phyloP scores from a whole-genome alignment of 2,113 vertebrate genomes.

The Parus major region DNA sequence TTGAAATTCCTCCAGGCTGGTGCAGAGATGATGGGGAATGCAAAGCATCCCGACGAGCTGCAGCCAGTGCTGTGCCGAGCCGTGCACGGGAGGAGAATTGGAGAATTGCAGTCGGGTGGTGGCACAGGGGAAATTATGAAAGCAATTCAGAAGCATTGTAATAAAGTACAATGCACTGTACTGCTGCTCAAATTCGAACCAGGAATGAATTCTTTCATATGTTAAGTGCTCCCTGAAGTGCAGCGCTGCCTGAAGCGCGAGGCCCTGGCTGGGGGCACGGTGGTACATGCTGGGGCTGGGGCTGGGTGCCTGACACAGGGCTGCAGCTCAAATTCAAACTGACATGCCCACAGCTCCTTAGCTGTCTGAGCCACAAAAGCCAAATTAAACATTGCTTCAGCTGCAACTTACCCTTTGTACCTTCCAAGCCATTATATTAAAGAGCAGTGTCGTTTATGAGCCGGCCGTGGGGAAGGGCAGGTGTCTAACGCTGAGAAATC shows the following conservation, averaged over 20 bases:
- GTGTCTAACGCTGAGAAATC: constrained; percentile 41
- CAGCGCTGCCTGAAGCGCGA: not conserved
- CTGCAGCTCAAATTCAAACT: not conserved
- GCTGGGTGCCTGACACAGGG: not conserved
- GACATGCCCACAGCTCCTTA: not conserved
- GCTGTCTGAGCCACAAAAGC: constrained; percentile 35
- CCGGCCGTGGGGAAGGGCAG: constrained; percentile 25
- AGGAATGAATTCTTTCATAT: constrained; percentile 56
- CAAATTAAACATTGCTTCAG: constrained; percentile 65
- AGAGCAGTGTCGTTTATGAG: constrained; percentile 40
- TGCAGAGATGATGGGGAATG: not conserved
- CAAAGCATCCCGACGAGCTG: not conserved
- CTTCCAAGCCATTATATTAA: constrained; percentile 49
- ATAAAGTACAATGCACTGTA: constrained; percentile 42
- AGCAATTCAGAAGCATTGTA: constrained; percentile 62
- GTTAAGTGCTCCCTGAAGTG: constrained; percentile 47
- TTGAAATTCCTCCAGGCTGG: not conserved
- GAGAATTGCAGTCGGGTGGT: constrained; percentile 3
- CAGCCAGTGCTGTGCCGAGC: not conserved
- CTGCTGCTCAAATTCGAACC: constrained; percentile 52
- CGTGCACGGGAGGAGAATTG: not conserved
- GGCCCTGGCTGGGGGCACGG: constrained; percentile 21
- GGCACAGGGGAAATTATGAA: constrained; percentile 60
- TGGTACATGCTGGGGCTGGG: not conserved
- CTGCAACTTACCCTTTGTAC: constrained; percentile 47